A percentile compares a stretch with the other conserved stretches of the same genome.
These are phyloP conservation scores for Peribatodes rhomboidaria DNA, from an alignment of 2,888 invertebrate genomes.

Conservation along the genomic window DNA sequence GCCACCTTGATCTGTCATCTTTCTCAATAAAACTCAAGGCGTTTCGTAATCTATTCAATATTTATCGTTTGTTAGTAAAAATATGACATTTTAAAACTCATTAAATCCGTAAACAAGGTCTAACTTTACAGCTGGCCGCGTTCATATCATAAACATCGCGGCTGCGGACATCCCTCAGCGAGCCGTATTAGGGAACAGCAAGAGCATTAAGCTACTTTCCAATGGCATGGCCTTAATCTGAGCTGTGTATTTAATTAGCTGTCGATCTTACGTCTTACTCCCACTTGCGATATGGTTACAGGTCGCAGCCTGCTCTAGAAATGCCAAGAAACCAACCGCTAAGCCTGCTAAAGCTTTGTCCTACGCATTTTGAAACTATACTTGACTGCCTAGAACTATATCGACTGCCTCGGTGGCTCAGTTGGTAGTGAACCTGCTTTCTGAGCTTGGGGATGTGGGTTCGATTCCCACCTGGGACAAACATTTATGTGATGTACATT, in stretches of 20 bases:
- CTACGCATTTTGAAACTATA: too few species aligned
- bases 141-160: background rate
- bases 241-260: slow-evolving; percentile 2
- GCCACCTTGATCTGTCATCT: slow-evolving; percentile 13
- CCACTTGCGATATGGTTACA: slow-evolving; percentile 3
- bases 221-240: slow-evolving; percentile 10
- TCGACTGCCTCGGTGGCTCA: too few species aligned
- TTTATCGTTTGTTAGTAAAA: slow-evolving; percentile 6
- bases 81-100: slow-evolving; percentile 20
- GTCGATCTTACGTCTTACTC: slow-evolving; percentile 1
- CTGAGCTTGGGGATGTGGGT: too few species aligned
- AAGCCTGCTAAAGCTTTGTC: background rate
- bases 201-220: slow-evolving; percentile 3
- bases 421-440: too few species aligned
- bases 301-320: background rate
- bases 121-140: slow-evolving; percentile 8
- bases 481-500: too few species aligned
- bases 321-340: slow-evolving; percentile 1
- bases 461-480: too few species aligned
- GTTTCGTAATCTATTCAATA: slow-evolving; percentile 9
- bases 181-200: slow-evolving; percentile 6
- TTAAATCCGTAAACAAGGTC: slow-evolving; percentile 17
- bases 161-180: background rate
- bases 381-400: too few species aligned
- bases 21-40: slow-evolving; percentile 18